Evolutionary conservation across 2,888 invertebrate species (phyloP), one percentile per base, ranked within the genome.

Genomic region (Molanna angustata): DNA sequence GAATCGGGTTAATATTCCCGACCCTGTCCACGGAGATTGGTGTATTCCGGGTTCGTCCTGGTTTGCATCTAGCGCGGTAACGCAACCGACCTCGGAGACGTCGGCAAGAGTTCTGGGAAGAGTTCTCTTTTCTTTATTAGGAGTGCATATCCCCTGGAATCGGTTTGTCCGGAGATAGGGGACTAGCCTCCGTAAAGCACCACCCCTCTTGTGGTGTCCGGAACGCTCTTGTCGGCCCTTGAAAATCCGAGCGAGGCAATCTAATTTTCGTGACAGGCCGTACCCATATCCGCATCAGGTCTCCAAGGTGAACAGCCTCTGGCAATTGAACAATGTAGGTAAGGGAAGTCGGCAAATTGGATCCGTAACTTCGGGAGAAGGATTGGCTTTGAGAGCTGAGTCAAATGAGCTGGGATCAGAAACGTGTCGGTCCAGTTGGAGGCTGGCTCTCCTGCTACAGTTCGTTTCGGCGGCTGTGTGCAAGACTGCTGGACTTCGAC

Each of bases 261-360:
- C 68, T 69, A 71, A 71, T 71, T 71, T 69, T 69, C 71, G 73
- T 71, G 70, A 70, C 68, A 70, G 68, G 68, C 76, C 80, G 82
- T 83, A 83, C 82, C 80, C 76, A 82, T 80, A 82, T 80, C 82
- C 82, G 82, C 82, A 84, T 79, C 83, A 83, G 84, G 83, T 85
- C 81, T 84, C 82, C 82, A 80, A 83, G 83, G 81, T 81, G 72
- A 80, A 74, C 73, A 80, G 79, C 80, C 80, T 82, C 79, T 80
- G 77, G 80, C 79, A 77, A 74, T 77, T 78, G n/a, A n/a, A n/a
- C n/a, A n/a, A n/a, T n/a, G n/a, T n/a, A n/a, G n/a, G n/a, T n/a
- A n/a, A n/a, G 79, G 78, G 78, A 81, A 80, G 79, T 80, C 79
- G 80, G 78, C 80, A 84, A 83, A 79, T 73, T 78, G 70, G 80